A percentile compares a stretch with the other conserved stretches of the same genome.
phyloP scores from a whole-genome alignment of 2,113 vertebrate species.

The Paratilapia polleni region DNA sequence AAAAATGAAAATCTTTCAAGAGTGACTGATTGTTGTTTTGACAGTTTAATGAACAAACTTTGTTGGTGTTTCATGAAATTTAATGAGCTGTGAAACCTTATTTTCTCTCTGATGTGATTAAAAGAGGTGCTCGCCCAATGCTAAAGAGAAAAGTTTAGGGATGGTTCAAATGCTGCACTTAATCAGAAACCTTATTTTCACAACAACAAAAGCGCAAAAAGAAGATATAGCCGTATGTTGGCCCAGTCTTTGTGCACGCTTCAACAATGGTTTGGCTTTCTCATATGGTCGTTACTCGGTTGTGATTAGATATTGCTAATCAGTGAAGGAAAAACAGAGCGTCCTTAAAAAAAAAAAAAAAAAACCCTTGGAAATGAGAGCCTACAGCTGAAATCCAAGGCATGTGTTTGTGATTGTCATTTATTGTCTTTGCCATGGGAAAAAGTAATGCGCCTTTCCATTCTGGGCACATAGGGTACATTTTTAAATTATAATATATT shows the following conservation, averaged over 20 bases:
- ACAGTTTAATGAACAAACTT: slow-evolving; percentile 34
- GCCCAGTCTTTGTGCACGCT: not conserved
- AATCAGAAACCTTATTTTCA: slow-evolving; percentile 16
- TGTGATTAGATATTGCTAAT: slow-evolving; percentile 76
- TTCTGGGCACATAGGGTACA: slow-evolving; percentile 40
- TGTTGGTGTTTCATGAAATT: slow-evolving; percentile 35
- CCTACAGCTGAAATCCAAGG: slow-evolving; percentile 68
- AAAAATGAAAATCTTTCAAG: slow-evolving; percentile 10
- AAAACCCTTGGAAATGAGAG: slow-evolving; percentile 64
- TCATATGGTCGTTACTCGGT: slow-evolving; percentile 53
- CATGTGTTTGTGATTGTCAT: slow-evolving; percentile 80
- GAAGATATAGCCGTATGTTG: slow-evolving; percentile 20
- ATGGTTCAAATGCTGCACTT: not conserved
- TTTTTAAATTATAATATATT: slow-evolving; percentile 32
- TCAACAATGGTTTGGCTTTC: slow-evolving; percentile 27
- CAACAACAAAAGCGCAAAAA: not conserved
- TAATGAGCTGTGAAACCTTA: slow-evolving; percentile 40
- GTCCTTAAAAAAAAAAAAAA: slow-evolving; percentile 48
- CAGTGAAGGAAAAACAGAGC: slow-evolving; percentile 56
- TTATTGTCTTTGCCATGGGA: slow-evolving; percentile 76
- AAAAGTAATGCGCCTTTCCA: slow-evolving; percentile 48
- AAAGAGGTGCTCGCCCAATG: not conserved
- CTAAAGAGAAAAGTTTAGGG: slow-evolving; percentile 4
- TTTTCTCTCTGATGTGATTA: slow-evolving; percentile 29
- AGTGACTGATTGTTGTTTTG: slow-evolving; percentile 47